These are phyloP conservation scores for Pseudopleuronectes americanus DNA, from an alignment of 2,797 vertebrate species.

Conservation along the genomic window DNA sequence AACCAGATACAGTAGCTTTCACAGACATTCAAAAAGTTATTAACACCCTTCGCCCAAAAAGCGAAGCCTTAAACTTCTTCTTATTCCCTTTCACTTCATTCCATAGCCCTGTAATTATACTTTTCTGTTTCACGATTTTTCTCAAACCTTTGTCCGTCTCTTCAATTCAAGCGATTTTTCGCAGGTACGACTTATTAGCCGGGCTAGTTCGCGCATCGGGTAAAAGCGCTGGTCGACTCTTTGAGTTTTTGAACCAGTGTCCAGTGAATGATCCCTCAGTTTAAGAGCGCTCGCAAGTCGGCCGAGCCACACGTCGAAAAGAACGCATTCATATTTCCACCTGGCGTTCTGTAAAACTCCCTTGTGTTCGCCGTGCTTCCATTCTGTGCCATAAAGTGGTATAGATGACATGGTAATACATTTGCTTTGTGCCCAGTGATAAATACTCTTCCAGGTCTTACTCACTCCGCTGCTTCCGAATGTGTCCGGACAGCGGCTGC, in stretches of 20 bases:
- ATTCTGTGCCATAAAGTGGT: constrained; percentile 81
- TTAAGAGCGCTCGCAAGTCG: constrained; percentile 38
- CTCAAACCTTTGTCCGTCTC: constrained; percentile 1
- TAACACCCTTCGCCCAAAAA: constrained; percentile 16
- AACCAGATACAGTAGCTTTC: constrained; percentile 18
- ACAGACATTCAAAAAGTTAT: constrained; percentile 31
- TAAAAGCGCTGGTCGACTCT: constrained; percentile 54
- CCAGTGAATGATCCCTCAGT: constrained; percentile 69
- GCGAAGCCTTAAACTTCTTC: constrained; percentile 7
- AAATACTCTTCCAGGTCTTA: constrained; percentile 86
- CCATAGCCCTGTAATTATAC: constrained; percentile 32
- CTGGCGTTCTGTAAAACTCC: constrained; percentile 68
- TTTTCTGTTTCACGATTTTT: constrained; percentile 42
- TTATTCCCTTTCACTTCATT: constrained; percentile 23
- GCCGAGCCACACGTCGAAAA: constrained; percentile 41
- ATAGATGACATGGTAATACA: constrained; percentile 87
- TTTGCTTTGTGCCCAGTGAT: constrained; percentile 85
- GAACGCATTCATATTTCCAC: constrained; percentile 67
- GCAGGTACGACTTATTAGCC: constrained; percentile 42
- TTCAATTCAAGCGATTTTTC: constrained; percentile 41
- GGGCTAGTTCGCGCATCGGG: constrained; percentile 59
- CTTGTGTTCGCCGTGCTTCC: constrained; percentile 72
- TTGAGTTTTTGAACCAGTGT: constrained; percentile 53
- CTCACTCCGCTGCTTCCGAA: constrained; percentile 83
- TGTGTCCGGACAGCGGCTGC: constrained; percentile 76